A percentile compares a stretch with the other conserved stretches of the same genome.
phyloP scores from a whole-genome alignment of 2,113 vertebrate species.

The Sinocyclocheilus grahami region DNA sequence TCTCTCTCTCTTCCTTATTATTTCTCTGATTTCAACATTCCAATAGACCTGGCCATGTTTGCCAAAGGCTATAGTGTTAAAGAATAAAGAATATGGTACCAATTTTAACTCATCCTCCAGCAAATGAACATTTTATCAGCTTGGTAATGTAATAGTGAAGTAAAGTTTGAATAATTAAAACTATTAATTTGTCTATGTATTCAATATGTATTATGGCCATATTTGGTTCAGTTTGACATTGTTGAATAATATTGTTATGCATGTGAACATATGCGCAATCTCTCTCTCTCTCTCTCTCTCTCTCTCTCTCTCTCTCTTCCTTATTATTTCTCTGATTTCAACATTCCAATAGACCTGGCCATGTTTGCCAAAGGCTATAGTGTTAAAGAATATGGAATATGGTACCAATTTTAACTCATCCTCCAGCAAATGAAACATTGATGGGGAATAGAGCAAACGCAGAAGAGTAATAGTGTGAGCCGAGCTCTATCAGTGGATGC shows the following conservation, averaged over 20 bases:
- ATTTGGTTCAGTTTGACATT: too few species aligned
- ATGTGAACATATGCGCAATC: too few species aligned
- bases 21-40: too few species aligned
- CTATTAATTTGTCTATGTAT: too few species aligned
- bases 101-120: background rate
- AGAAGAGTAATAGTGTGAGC: background rate
- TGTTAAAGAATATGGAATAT: background rate
- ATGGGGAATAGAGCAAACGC: background rate
- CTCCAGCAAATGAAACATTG: background rate
- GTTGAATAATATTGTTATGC: too few species aligned
- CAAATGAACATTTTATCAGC: background rate
- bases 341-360: background rate
- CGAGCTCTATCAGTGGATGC: slow-evolving; percentile 7
- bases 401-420: background rate
- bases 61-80: background rate
- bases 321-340: too few species aligned
- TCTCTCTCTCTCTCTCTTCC: too few species aligned
- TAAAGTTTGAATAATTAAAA: too few species aligned
- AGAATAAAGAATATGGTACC: background rate
- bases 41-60: background rate
- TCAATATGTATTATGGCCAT: too few species aligned
- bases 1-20: too few species aligned
- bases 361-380: background rate
- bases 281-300: too few species aligned
- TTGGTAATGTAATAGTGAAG: too few species aligned